Conservation (phyloP, 37 sponge, comb jelly and placozoan species). For the Haliclona indistincta region DNA sequence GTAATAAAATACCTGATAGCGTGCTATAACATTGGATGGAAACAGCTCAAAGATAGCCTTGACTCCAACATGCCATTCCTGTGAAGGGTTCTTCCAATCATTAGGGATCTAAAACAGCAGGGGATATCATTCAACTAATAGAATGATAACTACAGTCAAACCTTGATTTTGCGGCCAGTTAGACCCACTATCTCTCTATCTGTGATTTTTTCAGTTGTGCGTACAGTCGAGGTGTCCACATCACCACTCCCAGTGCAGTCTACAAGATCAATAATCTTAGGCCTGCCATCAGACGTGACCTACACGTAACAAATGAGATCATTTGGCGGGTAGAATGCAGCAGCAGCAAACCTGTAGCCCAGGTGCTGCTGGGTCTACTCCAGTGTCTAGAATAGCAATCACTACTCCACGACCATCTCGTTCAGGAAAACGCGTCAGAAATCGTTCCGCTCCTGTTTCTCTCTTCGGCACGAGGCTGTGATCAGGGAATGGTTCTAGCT, state of each 20-base stretch:
- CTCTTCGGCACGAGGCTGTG: constrained; percentile 79
- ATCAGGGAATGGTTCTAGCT: constrained; percentile 65
- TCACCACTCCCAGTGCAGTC: constrained; percentile 94
- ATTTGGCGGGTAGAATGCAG: neutral
- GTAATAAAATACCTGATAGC: too few relatives aligned
- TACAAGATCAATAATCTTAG: constrained; percentile 83
- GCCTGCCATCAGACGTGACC: constrained; percentile 75
- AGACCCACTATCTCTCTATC: constrained; percentile 47
- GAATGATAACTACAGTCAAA: neutral
- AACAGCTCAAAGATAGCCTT: constrained; percentile 84
- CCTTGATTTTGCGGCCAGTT: constrained; percentile 34
- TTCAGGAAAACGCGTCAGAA: constrained; percentile 50
- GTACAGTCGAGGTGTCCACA: constrained; percentile 80
- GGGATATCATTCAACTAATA: neutral
- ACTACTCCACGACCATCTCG: constrained; percentile 80
- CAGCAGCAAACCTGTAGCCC: constrained; percentile 69
- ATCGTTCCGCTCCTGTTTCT: constrained; percentile 89
- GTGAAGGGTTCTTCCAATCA: constrained; percentile 87
- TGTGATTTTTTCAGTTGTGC: constrained; percentile 20
- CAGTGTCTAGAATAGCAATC: constrained; percentile 94
- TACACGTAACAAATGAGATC: constrained; percentile 12
- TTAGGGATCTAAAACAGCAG: constrained; percentile 57
- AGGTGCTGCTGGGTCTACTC: constrained; percentile 88
- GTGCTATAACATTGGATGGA: constrained; percentile 44
- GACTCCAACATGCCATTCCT: constrained; percentile 85